A percentile compares a stretch with the other conserved stretches of the same genome.
These are phyloP conservation scores for Pinna nobilis DNA, from an alignment of 1,140 invertebrate genomes.

Conservation along the genomic window DNA sequence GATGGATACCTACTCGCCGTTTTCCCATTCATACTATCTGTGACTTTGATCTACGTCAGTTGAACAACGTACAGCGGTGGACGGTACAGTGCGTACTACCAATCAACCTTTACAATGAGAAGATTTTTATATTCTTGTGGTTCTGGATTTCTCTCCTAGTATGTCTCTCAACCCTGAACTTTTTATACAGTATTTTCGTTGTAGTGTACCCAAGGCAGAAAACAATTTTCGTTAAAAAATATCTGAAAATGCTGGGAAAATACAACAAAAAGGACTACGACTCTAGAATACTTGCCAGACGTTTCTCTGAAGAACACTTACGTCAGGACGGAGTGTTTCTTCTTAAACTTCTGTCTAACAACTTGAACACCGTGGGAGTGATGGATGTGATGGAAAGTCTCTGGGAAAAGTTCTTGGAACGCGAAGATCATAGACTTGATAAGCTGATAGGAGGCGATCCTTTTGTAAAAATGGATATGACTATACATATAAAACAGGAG, in stretches of 20 bases:
- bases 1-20: slow-evolving; percentile 59
- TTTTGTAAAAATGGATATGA: too few relatives aligned
- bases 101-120: slow-evolving; percentile 78
- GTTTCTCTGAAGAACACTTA: slow-evolving; percentile 27
- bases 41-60: slow-evolving; percentile 75
- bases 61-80: slow-evolving; percentile 63
- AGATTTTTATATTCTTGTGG: slow-evolving; percentile 72
- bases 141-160: slow-evolving; percentile 60
- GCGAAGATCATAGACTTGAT: too few relatives aligned
- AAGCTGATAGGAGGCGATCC: too few relatives aligned
- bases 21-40: slow-evolving; percentile 76
- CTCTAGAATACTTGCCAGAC: slow-evolving; percentile 15
- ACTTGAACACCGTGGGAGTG: slow-evolving; percentile 19
- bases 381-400: slow-evolving; percentile 19
- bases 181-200: slow-evolving; percentile 18
- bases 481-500: too few relatives aligned
- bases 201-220: slow-evolving; percentile 1
- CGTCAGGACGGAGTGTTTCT: slow-evolving; percentile 33
- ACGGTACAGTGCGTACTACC: slow-evolving; percentile 76
- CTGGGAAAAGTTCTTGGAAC: slow-evolving; percentile 24
- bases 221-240: slow-evolving; percentile 35
- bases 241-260: slow-evolving; percentile 29
- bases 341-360: slow-evolving; percentile 25
- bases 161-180: slow-evolving; percentile 28
- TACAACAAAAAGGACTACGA: slow-evolving; percentile 23